phyloP scores from a whole-genome alignment of 2,113 vertebrate species.

The Strix aluco region DNA sequence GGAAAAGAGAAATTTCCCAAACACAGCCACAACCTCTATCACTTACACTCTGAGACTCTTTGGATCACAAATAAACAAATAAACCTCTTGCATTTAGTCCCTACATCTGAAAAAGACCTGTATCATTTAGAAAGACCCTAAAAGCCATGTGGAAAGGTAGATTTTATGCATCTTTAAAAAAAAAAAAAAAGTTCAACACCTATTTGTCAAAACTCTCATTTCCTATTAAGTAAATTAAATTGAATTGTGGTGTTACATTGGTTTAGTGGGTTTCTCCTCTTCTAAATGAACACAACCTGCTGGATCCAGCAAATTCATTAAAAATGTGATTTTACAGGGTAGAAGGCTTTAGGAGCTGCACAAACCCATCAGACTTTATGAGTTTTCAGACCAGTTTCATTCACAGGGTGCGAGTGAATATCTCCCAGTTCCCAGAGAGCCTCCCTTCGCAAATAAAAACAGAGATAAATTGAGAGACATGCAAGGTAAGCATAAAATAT shows the following conservation, averaged over 20 bases:
- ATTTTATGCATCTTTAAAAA: not conserved
- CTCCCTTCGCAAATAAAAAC: slow-evolving; percentile 15
- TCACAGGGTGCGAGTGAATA: slow-evolving; percentile 2
- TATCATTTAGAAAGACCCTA: not conserved
- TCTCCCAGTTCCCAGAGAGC: slow-evolving; percentile 16
- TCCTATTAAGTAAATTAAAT: slow-evolving; percentile 67
- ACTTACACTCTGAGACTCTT: not conserved
- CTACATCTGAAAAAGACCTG: not conserved
- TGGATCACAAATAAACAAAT: not conserved
- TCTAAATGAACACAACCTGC: slow-evolving; percentile 46
- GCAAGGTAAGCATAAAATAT: not conserved
- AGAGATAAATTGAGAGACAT: not conserved
- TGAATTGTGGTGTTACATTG: slow-evolving; percentile 40
- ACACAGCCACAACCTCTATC: not conserved
- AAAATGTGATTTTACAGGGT: slow-evolving; percentile 17
- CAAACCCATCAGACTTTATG: slow-evolving; percentile 22
- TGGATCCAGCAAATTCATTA: slow-evolving; percentile 52
- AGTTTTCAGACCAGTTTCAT: slow-evolving; percentile 12
- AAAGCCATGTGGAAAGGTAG: not conserved
- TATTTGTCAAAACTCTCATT: slow-evolving; percentile 65
- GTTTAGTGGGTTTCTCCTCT: slow-evolving; percentile 41
- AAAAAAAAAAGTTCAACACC: not conserved
- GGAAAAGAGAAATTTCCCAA: slow-evolving; percentile 22
- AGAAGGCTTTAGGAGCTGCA: slow-evolving; percentile 11
- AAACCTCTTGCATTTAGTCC: not conserved